Evolutionary conservation across 2,888 invertebrate genomes (phyloP).

Genomic region (Spilarctia lutea): DNA sequence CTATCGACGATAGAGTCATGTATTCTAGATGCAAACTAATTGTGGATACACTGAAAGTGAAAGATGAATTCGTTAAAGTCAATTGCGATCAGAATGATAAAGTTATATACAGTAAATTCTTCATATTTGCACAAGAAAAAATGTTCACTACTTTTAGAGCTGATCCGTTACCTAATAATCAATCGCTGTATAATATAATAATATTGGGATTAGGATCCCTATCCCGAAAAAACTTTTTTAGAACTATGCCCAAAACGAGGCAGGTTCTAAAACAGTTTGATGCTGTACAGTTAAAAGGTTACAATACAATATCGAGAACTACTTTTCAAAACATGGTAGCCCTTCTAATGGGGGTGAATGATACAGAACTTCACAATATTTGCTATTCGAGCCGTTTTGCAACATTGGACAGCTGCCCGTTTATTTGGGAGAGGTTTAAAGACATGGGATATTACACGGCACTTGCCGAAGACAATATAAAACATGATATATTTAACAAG

Average conservation of each 20-base stretch:
- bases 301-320: constrained; percentile 95
- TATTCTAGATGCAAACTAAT: constrained; percentile 80
- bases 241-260: constrained; percentile 91
- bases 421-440: constrained; percentile 93
- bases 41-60: constrained; percentile 64
- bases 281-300: constrained; percentile 92
- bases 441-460: constrained; percentile 90
- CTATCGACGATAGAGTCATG: constrained; percentile 43
- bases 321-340: constrained; percentile 95
- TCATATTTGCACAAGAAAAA: constrained; percentile 86
- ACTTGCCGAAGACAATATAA: constrained; percentile 92
- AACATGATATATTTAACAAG: constrained; percentile 40
- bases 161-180: constrained; percentile 33
- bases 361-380: constrained; percentile 84
- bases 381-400: constrained; percentile 86
- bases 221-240: constrained; percentile 92
- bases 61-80: constrained; percentile 89
- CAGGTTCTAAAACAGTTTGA: constrained; percentile 84
- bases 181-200: constrained; percentile 87
- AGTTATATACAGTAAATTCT: constrained; percentile 88
- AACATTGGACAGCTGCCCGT: constrained; percentile 90
- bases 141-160: constrained; percentile 40
- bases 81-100: constrained; percentile 80
- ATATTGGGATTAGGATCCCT: constrained; percentile 93
- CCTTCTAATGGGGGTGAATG: constrained; percentile 89